A percentile compares a stretch with the other conserved stretches of the same genome.
These are phyloP conservation scores for Bucorvus abyssinicus DNA, from an alignment of 2,797 vertebrate genomes.

Conservation along the genomic window DNA sequence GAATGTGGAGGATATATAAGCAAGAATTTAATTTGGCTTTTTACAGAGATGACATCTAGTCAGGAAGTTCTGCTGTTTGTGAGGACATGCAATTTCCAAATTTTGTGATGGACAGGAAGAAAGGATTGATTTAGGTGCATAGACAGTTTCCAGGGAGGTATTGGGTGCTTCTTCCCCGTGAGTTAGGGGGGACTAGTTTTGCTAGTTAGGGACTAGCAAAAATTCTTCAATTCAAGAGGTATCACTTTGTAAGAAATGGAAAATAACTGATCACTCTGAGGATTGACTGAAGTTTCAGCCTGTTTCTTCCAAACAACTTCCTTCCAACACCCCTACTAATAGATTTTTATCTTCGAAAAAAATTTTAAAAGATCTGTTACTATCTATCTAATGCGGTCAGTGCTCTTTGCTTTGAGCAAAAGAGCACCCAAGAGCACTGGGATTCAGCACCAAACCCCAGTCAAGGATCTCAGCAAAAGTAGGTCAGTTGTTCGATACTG, in stretches of 20 bases:
- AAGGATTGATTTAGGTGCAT: not conserved
- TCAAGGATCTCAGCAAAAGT: not conserved
- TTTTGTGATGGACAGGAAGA: not conserved
- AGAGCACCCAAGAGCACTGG: no score
- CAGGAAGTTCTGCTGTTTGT: not conserved
- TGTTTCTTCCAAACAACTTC: not conserved
- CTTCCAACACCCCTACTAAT: not conserved
- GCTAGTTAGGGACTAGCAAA: not conserved
- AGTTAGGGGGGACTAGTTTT: not conserved
- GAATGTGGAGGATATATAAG: not conserved
- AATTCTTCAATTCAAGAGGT: accelerated
- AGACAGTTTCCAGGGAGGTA: not conserved
- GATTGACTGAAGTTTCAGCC: not conserved
- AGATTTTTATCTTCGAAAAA: not conserved
- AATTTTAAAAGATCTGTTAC: no score
- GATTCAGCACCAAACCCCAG: not conserved
- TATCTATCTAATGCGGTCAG: accelerated
- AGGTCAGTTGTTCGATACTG: not conserved
- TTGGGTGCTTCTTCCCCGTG: not conserved
- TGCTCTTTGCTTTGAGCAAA: not conserved
- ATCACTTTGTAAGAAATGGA: not conserved
- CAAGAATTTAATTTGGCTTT: not conserved
- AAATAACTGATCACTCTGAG: not conserved
- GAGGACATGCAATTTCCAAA: not conserved
- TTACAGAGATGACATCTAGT: not conserved